Percentiles rank a stretch among this genome's conserved stretches.
phyloP scores from a whole-genome alignment of 2,113 vertebrate species.

The Dermatemys mawii region DNA sequence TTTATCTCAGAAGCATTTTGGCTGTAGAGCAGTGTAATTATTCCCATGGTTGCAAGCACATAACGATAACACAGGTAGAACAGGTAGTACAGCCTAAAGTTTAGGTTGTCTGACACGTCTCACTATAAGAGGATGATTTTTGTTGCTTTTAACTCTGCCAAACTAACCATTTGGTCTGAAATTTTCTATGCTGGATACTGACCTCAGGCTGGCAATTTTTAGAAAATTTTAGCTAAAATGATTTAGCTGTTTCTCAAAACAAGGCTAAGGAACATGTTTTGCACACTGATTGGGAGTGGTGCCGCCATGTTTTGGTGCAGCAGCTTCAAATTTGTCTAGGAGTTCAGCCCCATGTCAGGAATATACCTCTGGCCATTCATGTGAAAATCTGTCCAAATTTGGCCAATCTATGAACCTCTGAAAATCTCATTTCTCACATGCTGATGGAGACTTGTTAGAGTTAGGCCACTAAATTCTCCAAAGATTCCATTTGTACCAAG shows the following conservation, averaged over 20 bases:
- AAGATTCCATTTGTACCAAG: neutral
- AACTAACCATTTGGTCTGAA: neutral
- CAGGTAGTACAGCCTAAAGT: neutral
- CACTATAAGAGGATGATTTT: neutral
- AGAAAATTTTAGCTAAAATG: neutral
- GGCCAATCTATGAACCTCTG: neutral
- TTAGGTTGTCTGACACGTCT: neutral
- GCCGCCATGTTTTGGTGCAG: neutral
- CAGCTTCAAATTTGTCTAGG: neutral
- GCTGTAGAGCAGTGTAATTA: no score
- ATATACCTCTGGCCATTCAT: no score
- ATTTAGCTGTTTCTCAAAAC: neutral
- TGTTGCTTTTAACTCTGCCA: neutral
- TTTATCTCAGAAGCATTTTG: no score
- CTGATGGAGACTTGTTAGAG: neutral
- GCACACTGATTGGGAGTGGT: neutral
- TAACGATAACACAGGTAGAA: accelerated
- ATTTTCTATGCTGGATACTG: neutral
- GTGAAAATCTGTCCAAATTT: neutral
- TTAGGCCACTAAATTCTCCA: neutral
- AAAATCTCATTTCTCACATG: neutral
- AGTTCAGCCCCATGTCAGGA: neutral
- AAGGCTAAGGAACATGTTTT: neutral
- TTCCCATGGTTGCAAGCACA: neutral
- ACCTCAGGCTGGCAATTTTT: neutral